Percentiles rank a stretch among this genome's conserved stretches.
Evolutionary conservation across 2,797 vertebrate species (phyloP).

Genomic region (Rhabdophis nuchalis): DNA sequence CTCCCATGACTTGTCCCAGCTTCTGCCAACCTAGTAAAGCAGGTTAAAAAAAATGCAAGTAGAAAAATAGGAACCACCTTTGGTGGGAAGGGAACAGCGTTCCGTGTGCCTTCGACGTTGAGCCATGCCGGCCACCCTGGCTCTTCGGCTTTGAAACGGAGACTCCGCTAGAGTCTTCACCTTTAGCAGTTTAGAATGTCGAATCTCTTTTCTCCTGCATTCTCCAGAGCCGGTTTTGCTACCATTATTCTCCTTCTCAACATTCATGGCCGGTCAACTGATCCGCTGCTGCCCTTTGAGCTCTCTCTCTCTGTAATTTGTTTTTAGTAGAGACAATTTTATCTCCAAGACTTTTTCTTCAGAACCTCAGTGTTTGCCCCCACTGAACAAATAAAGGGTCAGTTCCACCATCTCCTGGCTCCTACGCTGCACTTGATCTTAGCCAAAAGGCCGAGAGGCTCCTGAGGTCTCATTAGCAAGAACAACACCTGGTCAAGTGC

Average conservation of each 20-base stretch:
- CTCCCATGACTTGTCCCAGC: too few species aligned
- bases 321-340: background rate
- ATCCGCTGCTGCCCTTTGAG: conserved; percentile 48
- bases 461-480: conserved; percentile 3
- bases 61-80: too few species aligned
- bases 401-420: background rate
- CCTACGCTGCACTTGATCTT: too few species aligned
- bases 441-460: too few species aligned
- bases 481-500: background rate
- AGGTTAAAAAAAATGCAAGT: too few species aligned
- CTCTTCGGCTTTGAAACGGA: too few species aligned
- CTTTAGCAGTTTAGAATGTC: conserved; percentile 51
- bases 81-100: too few species aligned
- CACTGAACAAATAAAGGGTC: conserved; percentile 23
- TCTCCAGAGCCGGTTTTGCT: background rate
- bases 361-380: conserved; percentile 16
- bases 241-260: background rate
- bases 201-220: conserved; percentile 41
- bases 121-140: too few species aligned
- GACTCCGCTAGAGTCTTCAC: too few species aligned
- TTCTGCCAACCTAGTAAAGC: too few species aligned
- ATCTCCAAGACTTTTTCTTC: background rate
- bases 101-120: too few species aligned
- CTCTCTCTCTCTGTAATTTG: conserved; percentile 12
- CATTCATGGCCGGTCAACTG: background rate